Conservation (phyloP, 2,113 vertebrate species). For the Cyanistes caeruleus region DNA sequence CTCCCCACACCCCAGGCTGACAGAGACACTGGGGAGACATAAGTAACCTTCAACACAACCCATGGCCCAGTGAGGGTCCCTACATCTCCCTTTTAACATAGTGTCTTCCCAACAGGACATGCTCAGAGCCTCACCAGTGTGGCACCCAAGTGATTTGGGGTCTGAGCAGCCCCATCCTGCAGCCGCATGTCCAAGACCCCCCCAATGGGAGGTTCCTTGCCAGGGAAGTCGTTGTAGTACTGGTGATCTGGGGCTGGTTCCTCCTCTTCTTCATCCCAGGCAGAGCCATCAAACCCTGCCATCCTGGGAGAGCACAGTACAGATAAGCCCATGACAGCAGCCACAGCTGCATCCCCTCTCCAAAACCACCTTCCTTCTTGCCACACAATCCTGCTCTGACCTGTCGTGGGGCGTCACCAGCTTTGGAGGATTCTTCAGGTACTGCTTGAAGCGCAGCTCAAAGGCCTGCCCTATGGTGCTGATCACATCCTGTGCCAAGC, state of each 20-base stretch:
- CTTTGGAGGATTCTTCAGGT: constrained; percentile 97
- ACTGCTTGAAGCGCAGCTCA: constrained; percentile 96
- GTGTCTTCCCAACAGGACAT: rapidly evolving
- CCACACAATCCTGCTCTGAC: constrained; percentile 55
- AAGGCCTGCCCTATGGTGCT: constrained; percentile 98
- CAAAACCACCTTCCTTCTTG: background rate
- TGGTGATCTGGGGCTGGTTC: constrained; percentile 86
- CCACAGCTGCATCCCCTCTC: background rate
- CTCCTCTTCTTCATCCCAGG: constrained; percentile 91
- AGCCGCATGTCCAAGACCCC: constrained; percentile 92
- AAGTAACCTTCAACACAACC: background rate
- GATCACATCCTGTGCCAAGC: constrained; percentile 96
- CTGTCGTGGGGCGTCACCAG: constrained; percentile 96
- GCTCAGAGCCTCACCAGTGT: constrained; percentile 82
- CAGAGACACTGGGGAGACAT: rapidly evolving
- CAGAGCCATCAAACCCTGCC: constrained; percentile 95
- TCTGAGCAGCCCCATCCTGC: constrained; percentile 72
- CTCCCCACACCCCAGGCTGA: background rate
- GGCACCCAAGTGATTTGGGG: constrained; percentile 81
- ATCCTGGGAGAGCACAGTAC: constrained; percentile 76
- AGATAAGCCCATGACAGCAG: background rate
- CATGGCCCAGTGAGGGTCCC: rapidly evolving
- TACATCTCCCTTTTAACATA: rapidly evolving
- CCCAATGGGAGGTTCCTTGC: constrained; percentile 94
- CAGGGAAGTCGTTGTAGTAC: constrained; percentile 97